Conservation (phyloP, 2,113 vertebrate genomes). For the Xiphophorus hellerii region DNA sequence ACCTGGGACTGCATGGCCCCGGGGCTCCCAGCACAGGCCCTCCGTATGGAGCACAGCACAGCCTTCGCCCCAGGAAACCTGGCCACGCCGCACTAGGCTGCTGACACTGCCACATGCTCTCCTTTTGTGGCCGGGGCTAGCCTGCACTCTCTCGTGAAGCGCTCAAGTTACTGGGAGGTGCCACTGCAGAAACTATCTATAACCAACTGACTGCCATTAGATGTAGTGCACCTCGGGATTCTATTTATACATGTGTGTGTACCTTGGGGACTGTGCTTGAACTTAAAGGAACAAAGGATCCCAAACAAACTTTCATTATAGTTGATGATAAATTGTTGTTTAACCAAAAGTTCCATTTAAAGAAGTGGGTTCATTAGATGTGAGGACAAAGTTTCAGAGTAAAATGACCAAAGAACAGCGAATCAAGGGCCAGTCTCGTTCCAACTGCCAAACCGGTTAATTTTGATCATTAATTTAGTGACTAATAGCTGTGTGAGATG, state of each 20-base stretch:
- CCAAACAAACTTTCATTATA: conserved; percentile 49
- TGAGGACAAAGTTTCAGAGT: conserved; percentile 64
- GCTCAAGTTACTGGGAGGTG: conserved; percentile 40
- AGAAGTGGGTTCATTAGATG: conserved; percentile 67
- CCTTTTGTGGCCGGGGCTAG: conserved; percentile 65
- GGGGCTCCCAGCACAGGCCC: conserved; percentile 86
- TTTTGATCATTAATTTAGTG: conserved; percentile 81
- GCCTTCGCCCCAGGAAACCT: conserved; percentile 81
- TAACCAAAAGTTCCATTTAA: conserved; percentile 58
- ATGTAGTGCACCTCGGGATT: conserved; percentile 23
- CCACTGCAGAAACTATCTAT: conserved; percentile 57
- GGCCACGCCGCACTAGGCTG: conserved; percentile 79
- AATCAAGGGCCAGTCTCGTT: conserved; percentile 63
- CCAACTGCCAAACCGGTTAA: conserved; percentile 77
- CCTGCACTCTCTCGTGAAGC: conserved; percentile 44
- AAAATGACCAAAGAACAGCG: conserved; percentile 69
- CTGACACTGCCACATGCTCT: conserved; percentile 85
- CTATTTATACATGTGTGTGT: conserved; percentile 35
- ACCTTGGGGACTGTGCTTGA: conserved; percentile 48
- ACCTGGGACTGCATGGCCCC: conserved; percentile 90
- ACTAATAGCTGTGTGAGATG: conserved; percentile 78
- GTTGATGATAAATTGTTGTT: conserved; percentile 70
- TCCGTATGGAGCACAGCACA: conserved; percentile 87
- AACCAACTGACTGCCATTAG: conserved; percentile 46
- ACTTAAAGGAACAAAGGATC: conserved; percentile 53